These are phyloP conservation scores for Pagetopsis macropterus DNA, from an alignment of 2,797 vertebrate species.

Conservation along the genomic window DNA sequence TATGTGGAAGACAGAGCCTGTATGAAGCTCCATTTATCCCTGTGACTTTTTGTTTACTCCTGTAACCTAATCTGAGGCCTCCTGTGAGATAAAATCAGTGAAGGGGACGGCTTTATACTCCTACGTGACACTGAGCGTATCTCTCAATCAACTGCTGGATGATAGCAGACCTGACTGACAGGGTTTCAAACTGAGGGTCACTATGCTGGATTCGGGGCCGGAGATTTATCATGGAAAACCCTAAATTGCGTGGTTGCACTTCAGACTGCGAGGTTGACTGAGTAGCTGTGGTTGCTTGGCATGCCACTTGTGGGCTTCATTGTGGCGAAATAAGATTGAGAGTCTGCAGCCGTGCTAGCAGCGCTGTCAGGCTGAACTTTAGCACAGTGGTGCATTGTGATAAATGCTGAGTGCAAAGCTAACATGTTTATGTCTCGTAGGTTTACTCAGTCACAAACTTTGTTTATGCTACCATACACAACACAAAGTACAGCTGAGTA, in stretches of 20 bases:
- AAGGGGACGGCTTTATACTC: conserved; percentile 60
- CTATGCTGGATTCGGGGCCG: conserved; percentile 24
- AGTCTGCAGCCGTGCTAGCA: not conserved
- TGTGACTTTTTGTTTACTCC: conserved; percentile 68
- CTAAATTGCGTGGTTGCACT: conserved; percentile 55
- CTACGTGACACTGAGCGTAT: conserved; percentile 65
- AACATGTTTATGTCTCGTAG: not conserved
- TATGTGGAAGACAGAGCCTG: conserved; percentile 44
- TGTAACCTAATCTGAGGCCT: conserved; percentile 77
- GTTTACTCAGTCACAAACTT: no score
- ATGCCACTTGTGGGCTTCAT: conserved; percentile 31
- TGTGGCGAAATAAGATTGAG: conserved; percentile 25
- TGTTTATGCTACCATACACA: not conserved
- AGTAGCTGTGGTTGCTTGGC: conserved; percentile 25
- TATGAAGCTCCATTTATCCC: conserved; percentile 57
- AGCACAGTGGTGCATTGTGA: conserved; percentile 4
- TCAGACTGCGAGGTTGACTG: conserved; percentile 23
- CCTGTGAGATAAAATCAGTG: conserved; percentile 72
- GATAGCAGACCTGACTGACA: conserved; percentile 69
- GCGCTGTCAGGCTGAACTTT: conserved; percentile 5
- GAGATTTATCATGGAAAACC: conserved; percentile 53
- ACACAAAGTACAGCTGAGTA: not conserved
- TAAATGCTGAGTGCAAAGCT: not conserved
- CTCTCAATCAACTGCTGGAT: conserved; percentile 57
- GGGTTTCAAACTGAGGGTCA: conserved; percentile 54